These are phyloP conservation scores for Teleogryllus occipitalis DNA, from an alignment of 1,140 invertebrate genomes.

Conservation along the genomic window DNA sequence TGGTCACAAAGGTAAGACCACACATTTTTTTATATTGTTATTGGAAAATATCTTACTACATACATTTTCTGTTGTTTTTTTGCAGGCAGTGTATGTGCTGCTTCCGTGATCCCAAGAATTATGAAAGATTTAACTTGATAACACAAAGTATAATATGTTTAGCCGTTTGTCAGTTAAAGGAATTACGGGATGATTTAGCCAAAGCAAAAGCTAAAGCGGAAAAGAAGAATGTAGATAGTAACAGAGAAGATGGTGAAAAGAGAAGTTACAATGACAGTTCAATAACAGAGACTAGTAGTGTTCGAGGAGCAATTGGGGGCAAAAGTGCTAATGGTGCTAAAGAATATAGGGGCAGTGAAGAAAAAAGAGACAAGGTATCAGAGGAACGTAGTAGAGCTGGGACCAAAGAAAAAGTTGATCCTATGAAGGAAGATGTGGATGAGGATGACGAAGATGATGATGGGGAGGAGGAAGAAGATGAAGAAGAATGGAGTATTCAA, in stretches of 20 bases:
- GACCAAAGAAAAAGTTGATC: neutral
- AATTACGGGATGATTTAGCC: constrained; percentile 39
- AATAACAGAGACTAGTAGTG: neutral
- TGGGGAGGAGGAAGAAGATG: constrained; percentile 25
- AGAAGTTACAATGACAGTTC: neutral
- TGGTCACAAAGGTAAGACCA: constrained; percentile 56
- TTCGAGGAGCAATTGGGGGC: neutral
- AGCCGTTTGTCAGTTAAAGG: constrained; percentile 63
- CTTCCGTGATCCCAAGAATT: constrained; percentile 81
- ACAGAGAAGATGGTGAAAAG: neutral
- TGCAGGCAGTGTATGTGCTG: constrained; percentile 84
- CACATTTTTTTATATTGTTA: neutral
- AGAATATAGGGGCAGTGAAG: neutral
- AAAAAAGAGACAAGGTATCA: neutral
- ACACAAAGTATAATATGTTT: constrained; percentile 72
- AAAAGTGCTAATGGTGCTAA: neutral
- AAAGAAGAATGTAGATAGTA: neutral
- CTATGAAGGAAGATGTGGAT: constrained; percentile 14
- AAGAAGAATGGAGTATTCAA: constrained; percentile 52
- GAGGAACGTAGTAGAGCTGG: neutral
- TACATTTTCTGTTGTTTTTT: constrained; percentile 27
- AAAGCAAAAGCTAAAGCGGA: constrained; percentile 22
- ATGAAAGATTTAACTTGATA: constrained; percentile 77
- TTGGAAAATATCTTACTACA: neutral
- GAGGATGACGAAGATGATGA: constrained; percentile 25